Percentiles rank a stretch among this genome's conserved stretches.
Conservation (phyloP, 2,113 vertebrate species). For the Heterocephalus glaber region DNA sequence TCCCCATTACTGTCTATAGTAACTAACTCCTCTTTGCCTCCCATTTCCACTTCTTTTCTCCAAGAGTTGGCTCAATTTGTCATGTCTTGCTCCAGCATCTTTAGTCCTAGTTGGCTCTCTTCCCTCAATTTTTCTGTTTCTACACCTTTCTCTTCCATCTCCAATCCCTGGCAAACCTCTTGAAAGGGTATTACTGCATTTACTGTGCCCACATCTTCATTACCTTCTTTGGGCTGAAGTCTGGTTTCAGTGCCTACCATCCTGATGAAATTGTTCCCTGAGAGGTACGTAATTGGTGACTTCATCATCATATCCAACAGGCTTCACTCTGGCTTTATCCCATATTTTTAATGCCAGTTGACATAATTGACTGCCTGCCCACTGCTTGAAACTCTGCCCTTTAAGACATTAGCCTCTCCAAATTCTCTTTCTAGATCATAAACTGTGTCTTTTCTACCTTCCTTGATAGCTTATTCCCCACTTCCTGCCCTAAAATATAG, state of each 20-base stretch:
- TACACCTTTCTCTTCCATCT: not conserved
- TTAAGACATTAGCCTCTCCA: not conserved
- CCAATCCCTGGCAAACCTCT: not conserved
- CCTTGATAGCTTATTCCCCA: not conserved
- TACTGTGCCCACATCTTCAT: not conserved
- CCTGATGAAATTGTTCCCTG: constrained; percentile 25
- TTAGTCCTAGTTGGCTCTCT: not conserved
- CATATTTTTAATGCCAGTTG: not conserved
- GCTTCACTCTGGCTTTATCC: constrained; percentile 2
- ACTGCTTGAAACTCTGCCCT: constrained; percentile 38
- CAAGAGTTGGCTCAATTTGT: not conserved
- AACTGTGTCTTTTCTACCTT: not conserved
- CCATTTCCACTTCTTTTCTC: not conserved
- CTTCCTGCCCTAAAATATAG: not conserved
- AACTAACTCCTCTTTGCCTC: not conserved
- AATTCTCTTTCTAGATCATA: not conserved
- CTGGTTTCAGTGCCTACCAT: not conserved
- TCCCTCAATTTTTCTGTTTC: not conserved
- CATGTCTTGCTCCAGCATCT: not conserved
- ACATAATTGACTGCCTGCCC: not conserved
- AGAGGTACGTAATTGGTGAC: not conserved
- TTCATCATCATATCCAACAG: not conserved
- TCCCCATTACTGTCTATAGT: not conserved
- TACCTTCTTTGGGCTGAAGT: not conserved
- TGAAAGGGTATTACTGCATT: not conserved